phyloP scores from a whole-genome alignment of 2,888 invertebrate species.

The Tribolium freemani region DNA sequence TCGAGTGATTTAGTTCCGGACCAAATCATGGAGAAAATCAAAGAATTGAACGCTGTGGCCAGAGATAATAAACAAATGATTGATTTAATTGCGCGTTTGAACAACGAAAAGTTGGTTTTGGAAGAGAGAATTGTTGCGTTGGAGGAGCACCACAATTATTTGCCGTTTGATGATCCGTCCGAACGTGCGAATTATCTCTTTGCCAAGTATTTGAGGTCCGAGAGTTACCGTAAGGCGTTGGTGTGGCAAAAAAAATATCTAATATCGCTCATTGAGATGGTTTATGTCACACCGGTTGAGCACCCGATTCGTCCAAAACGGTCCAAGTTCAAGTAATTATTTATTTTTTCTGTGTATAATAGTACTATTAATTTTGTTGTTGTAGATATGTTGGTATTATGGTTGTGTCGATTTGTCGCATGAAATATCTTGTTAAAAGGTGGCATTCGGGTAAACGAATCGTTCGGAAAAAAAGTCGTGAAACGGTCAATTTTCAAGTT shows the following conservation, averaged over 20 bases:
- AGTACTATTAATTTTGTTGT: neutral
- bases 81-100: slow-evolving; percentile 63
- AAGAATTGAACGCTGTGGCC: slow-evolving; percentile 70
- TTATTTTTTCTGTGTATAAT: neutral
- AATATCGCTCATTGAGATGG: slow-evolving; percentile 62
- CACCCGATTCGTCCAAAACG: neutral
- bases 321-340: slow-evolving; percentile 9
- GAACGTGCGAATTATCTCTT: slow-evolving; percentile 71
- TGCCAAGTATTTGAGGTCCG: slow-evolving; percentile 81
- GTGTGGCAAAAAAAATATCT: slow-evolving; percentile 93
- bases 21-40: slow-evolving; percentile 64
- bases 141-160: slow-evolving; percentile 57
- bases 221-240: slow-evolving; percentile 89
- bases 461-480: slow-evolving; percentile 25
- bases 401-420: slow-evolving; percentile 74
- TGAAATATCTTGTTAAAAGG: slow-evolving; percentile 76
- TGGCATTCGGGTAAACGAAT: slow-evolving; percentile 75
- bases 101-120: slow-evolving; percentile 69
- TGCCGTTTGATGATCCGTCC: slow-evolving; percentile 61
- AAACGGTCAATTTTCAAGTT: slow-evolving; percentile 59
- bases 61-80: slow-evolving; percentile 71
- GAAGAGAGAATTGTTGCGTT: slow-evolving; percentile 69
- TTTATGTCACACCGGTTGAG: no score
- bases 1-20: slow-evolving; percentile 52
- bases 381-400: slow-evolving; percentile 71